phyloP scores from a whole-genome alignment of 2,888 invertebrate species.

The Iselma pallidipennis region DNA sequence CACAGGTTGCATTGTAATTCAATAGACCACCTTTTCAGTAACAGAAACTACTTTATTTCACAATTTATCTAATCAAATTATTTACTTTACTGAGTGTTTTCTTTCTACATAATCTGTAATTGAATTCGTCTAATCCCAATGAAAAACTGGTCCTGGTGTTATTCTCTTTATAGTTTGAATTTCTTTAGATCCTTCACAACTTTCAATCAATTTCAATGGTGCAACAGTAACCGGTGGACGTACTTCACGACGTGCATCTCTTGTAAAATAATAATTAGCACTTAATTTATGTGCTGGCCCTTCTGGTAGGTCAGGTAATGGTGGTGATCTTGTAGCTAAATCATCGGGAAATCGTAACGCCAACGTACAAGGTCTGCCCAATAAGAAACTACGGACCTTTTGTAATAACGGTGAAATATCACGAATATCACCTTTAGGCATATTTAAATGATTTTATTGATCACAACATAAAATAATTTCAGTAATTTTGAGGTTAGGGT shows the following conservation, averaged over 20 bases:
- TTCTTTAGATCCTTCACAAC: conserved; percentile 14
- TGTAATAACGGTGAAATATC: conserved; percentile 69
- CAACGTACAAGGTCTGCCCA: conserved; percentile 62
- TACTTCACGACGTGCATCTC: conserved; percentile 84
- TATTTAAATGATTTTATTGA: conserved; percentile 10
- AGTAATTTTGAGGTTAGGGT: conserved; percentile 7
- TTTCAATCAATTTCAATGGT: conserved; percentile 35
- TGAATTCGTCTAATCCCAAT: conserved; percentile 39
- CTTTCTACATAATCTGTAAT: not conserved
- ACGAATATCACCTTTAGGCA: conserved; percentile 50
- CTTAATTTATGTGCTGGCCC: conserved; percentile 80
- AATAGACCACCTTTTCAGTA: too few species aligned
- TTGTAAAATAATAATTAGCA: conserved; percentile 80
- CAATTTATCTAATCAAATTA: not conserved
- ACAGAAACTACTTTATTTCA: not conserved
- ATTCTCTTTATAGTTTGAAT: conserved; percentile 26
- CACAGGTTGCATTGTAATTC: too few species aligned
- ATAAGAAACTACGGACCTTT: conserved; percentile 65
- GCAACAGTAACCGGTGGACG: conserved; percentile 66
- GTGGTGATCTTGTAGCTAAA: conserved; percentile 76
- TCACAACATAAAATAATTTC: not conserved
- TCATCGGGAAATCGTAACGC: conserved; percentile 70
- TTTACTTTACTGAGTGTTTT: not conserved
- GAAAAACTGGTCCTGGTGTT: conserved; percentile 40
- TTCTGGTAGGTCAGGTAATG: conserved; percentile 78